Base-by-base conservation (phyloP, 2,797 vertebrate genomes). In the Microchirus variegatus region DNA sequence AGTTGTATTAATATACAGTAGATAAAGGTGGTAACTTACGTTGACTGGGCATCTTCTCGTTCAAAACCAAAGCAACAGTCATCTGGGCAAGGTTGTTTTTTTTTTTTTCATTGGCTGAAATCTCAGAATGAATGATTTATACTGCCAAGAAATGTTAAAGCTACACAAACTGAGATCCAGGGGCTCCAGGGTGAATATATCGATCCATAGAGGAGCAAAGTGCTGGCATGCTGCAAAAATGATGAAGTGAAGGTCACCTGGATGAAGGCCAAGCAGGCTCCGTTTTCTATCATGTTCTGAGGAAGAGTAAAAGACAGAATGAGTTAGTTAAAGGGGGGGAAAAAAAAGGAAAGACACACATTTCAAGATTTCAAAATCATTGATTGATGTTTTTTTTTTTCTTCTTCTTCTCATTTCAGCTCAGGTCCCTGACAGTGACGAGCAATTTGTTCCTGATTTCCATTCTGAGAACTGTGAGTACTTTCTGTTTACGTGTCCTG, bases 341-440 rank as follows among this genome's bases (percentile, higher is more conserved):
- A 31, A 31, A 26, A 5, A 4, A 31, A 31, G 7, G 31, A 31
- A 31, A 31, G 1, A 5, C 16, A 55, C 18, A 63, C 26, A 59
- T 31, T 40, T 64, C 56, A 49, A 11, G 48, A 48, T 65, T 55
- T 8, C 41, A 47, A 58, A 61, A 17, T 67, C 38, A 63, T 42
- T 42, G 11, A 15, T 56, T 63, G 19, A 18, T 78, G 18, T 64
- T 58, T 63, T 42, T 57, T 53, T 54, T 56, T 64, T 54, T 63
- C 40, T 57, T 53, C 8, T 57, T 57, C 46, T 75, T 72, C 51
- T 59, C 11, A 56, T 84, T 91, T 63, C 95, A 99, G 97, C 97
- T 94, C 97, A 99, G 90, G 97, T 99, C 91, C 97, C 97, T 67
- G 97, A 99, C 93, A 95, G 94, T 0, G 97, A 99, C 70, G 97